phyloP scores from a whole-genome alignment of 2,888 invertebrate genomes.

The Syritta pipiens region DNA sequence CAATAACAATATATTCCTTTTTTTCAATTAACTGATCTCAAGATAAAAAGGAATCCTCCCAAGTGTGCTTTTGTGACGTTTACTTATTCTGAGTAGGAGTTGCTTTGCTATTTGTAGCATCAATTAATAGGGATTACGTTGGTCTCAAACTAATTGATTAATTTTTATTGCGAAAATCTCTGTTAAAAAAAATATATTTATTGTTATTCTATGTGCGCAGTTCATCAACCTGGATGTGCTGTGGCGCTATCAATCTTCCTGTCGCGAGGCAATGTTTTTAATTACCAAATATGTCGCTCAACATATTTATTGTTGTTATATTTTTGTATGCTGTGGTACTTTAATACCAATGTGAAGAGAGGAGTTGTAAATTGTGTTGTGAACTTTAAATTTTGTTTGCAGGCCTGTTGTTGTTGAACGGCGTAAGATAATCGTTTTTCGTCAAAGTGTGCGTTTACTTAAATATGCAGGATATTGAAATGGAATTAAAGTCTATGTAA shows the following conservation, averaged over 20 bases:
- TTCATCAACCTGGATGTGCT: constrained; percentile 33
- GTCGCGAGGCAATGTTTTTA: background rate
- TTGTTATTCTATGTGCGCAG: constrained; percentile 1
- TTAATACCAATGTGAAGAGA: too few relatives aligned
- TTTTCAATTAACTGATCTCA: constrained; percentile 35
- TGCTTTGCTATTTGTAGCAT: constrained; percentile 38
- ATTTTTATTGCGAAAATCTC: constrained; percentile 25
- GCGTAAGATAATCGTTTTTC: too few relatives aligned
- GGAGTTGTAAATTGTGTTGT: too few relatives aligned
- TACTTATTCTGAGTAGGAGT: background rate
- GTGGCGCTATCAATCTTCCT: constrained; percentile 35
- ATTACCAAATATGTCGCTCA: constrained; percentile 6
- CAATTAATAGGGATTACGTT: constrained; percentile 51
- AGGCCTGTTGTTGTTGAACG: too few relatives aligned
- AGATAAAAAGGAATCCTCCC: constrained; percentile 41
- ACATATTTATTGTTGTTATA: background rate
- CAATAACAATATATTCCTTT: constrained; percentile 22
- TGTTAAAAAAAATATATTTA: constrained; percentile 3
- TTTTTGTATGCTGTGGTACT: background rate
- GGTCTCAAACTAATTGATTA: constrained; percentile 52
- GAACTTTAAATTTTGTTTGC: too few relatives aligned
- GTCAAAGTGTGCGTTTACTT: too few relatives aligned
- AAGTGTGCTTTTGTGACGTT: constrained; percentile 33
- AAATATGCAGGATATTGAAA: too few relatives aligned
- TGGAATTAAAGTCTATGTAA: too few relatives aligned